Percentiles rank a stretch among this genome's conserved stretches.
Evolutionary conservation across 2,113 vertebrate genomes (phyloP).

Genomic region (Eptesicus fuscus): DNA sequence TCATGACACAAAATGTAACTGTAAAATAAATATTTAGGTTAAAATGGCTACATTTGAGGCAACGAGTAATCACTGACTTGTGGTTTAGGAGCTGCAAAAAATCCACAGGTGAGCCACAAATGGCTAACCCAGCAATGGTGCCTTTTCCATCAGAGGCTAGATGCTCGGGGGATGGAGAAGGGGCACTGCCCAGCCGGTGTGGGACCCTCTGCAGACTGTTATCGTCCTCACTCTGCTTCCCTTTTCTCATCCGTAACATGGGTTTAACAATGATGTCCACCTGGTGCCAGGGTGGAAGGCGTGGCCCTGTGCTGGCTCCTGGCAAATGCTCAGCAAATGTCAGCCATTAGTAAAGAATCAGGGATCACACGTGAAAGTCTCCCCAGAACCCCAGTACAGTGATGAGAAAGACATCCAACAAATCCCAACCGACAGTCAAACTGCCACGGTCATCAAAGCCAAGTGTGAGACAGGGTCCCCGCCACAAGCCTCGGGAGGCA

Average conservation of each 20-base stretch:
- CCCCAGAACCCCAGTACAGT: not conserved
- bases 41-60: not conserved
- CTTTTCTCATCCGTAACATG: no score
- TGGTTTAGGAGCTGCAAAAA: not conserved
- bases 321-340: rapidly evolving
- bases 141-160: not conserved
- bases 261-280: rapidly evolving
- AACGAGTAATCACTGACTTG: no score
- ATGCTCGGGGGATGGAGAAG: rapidly evolving
- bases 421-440: no score
- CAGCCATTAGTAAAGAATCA: not conserved
- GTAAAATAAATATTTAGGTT: not conserved
- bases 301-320: rapidly evolving
- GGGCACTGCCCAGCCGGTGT: rapidly evolving
- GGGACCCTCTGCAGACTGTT: rapidly evolving
- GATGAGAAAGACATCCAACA: not conserved
- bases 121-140: rapidly evolving
- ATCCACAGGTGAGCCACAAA: rapidly evolving
- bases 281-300: rapidly evolving
- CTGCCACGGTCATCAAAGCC: no score
- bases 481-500: not conserved
- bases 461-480: not conserved
- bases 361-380: rapidly evolving
- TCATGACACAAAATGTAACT: not conserved
- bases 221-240: rapidly evolving